Base-by-base conservation (phyloP, 2,797 vertebrate genomes). In the Silurus lanzhouensis region DNA sequence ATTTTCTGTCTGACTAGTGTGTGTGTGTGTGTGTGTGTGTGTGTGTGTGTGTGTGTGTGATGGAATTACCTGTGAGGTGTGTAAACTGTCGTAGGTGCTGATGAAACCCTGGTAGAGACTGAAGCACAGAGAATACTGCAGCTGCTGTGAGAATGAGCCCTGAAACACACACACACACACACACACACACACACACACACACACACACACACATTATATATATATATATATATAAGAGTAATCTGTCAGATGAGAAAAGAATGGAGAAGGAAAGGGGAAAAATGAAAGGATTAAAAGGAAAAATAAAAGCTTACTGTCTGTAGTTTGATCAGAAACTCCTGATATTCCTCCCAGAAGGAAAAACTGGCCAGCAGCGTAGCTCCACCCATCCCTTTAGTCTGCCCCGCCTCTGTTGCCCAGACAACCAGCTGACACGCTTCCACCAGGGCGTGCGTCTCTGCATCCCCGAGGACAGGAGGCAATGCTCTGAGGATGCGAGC, bases 401-500 rank as follows among this genome's bases (percentile, higher is more conserved):
- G 88, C 13, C 90, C 86, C 57, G 81, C 91, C 84, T 95, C 93
- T 0, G 97, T 91, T 55, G 92, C 91, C 87, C 92, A 95, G 57
- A 94, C n/a, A 25, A 97, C 75, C 6, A 97, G 91, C 86, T 94
- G 93, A 88, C 96, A 96, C 78, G 92, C 95, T 85, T 96, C 96
- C n/a, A 94, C 87, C 70, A 97, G 81, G 0, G 94, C 90, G 58
- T 94, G 92, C 48, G 90, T 90, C 0, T 93, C 92, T 1, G 25
- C 55, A 2, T 88, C 88, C 0, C 86, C 55, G 2, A 90, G 78
- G 10, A 88, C 72, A 5, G 2, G 75, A 2, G 92, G 87, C 0
- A 93, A 86, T 63, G 44, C 82, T 5, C 93, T 88, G 55, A 98
- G 86, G 12, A 88, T 57, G 1, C 90, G 90, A 0, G 94, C 94